phyloP scores from a whole-genome alignment of 2,888 invertebrate species.

The Chrysolina americana region DNA sequence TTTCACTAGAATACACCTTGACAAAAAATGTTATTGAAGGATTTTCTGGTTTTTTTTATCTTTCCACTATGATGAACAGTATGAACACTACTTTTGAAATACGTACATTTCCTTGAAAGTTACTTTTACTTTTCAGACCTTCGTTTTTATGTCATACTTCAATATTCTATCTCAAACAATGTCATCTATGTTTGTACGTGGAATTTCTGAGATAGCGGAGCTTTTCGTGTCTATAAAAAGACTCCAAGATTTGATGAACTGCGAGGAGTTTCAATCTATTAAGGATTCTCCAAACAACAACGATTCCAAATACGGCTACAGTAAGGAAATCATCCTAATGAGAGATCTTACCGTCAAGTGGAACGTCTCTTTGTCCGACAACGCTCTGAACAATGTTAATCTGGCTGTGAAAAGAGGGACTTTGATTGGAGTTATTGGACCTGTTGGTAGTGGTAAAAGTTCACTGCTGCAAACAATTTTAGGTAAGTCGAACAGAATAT shows the following conservation, averaged over 20 bases:
- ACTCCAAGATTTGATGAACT: constrained; percentile 65
- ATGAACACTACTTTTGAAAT: no score
- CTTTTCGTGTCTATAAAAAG: constrained; percentile 68
- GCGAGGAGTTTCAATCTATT: constrained; percentile 59
- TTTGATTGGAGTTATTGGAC: constrained; percentile 73
- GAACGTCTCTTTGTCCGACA: constrained; percentile 60
- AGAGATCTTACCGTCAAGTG: constrained; percentile 64
- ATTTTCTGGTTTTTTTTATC: no score
- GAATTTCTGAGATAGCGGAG: constrained; percentile 70
- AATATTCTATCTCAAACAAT: constrained; percentile 72
- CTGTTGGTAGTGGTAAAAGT: constrained; percentile 76
- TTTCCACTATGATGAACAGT: no score
- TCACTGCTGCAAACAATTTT: constrained; percentile 82
- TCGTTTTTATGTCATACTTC: constrained; percentile 73
- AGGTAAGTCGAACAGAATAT: constrained; percentile 31
- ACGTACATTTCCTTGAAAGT: no score
- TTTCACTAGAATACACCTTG: no score
- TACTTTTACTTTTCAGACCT: constrained; percentile 63
- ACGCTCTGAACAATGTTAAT: constrained; percentile 61
- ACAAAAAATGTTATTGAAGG: no score
- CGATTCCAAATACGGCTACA: neutral
- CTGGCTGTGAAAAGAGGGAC: constrained; percentile 59
- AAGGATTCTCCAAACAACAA: constrained; percentile 16
- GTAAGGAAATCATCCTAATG: constrained; percentile 48
- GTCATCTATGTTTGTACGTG: constrained; percentile 73